These are phyloP conservation scores for Hyposmocoma kahamanoa DNA, from an alignment of 1,140 invertebrate genomes.

Conservation along the genomic window DNA sequence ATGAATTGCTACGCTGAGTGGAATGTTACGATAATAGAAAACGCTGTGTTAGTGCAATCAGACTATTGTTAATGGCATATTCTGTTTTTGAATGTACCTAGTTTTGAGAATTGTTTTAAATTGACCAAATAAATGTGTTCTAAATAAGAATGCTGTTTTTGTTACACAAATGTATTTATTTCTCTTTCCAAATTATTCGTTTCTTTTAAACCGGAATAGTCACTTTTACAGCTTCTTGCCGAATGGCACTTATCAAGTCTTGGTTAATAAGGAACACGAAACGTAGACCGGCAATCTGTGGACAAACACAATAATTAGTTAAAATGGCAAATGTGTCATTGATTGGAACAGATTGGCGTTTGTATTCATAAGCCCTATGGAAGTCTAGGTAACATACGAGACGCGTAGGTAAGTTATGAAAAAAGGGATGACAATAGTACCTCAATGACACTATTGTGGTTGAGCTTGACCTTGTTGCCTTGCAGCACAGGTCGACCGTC, in stretches of 20 bases:
- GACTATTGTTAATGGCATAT: slow-evolving; percentile 45
- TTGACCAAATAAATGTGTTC: slow-evolving; percentile 75
- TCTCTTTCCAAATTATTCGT: background rate
- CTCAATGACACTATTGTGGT: slow-evolving; percentile 96
- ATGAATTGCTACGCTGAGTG: slow-evolving; percentile 20
- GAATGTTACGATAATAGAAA: slow-evolving; percentile 7
- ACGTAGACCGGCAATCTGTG: slow-evolving; percentile 88
- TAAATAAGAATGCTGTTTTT: slow-evolving; percentile 54
- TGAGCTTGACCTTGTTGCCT: slow-evolving; percentile 90
- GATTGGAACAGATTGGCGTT: background rate
- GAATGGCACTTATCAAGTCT: slow-evolving; percentile 89
- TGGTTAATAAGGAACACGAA: slow-evolving; percentile 96
- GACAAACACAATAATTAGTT: slow-evolving; percentile 32
- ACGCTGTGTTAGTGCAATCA: slow-evolving; percentile 24
- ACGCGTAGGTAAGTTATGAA: background rate
- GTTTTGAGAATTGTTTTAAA: slow-evolving; percentile 63
- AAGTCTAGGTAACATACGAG: background rate
- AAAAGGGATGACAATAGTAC: too few relatives aligned
- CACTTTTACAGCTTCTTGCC: slow-evolving; percentile 86
- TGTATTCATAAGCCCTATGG: background rate
- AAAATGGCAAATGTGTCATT: background rate
- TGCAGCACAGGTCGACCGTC: slow-evolving; percentile 91
- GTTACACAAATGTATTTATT: slow-evolving; percentile 28
- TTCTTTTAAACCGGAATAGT: slow-evolving; percentile 70
- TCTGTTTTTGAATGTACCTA: slow-evolving; percentile 58